phyloP scores from a whole-genome alignment of 2,113 vertebrate genomes.

The Gallinago paraguaiae region DNA sequence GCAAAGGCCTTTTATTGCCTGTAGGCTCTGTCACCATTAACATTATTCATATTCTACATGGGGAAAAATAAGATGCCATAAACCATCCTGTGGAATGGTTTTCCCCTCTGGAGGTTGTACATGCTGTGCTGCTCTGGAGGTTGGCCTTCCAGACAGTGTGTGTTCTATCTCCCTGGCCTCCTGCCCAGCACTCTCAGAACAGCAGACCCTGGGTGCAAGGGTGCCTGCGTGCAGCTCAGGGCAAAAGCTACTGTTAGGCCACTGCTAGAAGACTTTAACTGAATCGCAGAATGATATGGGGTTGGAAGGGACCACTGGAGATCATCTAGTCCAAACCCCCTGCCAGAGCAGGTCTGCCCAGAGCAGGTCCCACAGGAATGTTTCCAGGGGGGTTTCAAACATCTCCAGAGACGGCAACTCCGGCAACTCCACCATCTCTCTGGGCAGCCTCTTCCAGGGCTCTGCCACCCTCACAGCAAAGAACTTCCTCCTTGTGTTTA shows the following conservation, averaged over 20 bases:
- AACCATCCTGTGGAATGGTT: not conserved
- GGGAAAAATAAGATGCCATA: not conserved
- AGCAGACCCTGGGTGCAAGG: not conserved
- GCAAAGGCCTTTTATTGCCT: constrained; percentile 43
- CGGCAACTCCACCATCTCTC: too few relatives aligned
- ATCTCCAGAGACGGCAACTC: too few relatives aligned
- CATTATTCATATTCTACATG: not conserved
- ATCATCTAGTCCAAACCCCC: too few relatives aligned
- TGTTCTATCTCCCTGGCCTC: not conserved
- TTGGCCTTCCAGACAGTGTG: not conserved
- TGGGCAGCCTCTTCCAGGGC: too few relatives aligned
- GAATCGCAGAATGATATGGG: too few relatives aligned
- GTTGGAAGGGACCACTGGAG: too few relatives aligned
- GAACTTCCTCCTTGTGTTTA: too few relatives aligned
- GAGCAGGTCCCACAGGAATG: too few relatives aligned
- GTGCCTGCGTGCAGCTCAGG: not conserved
- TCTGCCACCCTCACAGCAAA: too few relatives aligned
- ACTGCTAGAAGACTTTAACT: not conserved
- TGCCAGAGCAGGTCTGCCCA: too few relatives aligned
- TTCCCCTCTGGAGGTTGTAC: not conserved
- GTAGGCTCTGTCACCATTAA: constrained; percentile 30
- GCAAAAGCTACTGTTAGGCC: rapidly evolving
- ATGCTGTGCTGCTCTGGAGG: not conserved
- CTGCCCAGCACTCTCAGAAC: rapidly evolving
- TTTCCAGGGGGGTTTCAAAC: too few relatives aligned